Evolutionary conservation across 2,888 invertebrate genomes (phyloP), one percentile per base, ranked within the genome.

Genomic region (Macropis europaea): DNA sequence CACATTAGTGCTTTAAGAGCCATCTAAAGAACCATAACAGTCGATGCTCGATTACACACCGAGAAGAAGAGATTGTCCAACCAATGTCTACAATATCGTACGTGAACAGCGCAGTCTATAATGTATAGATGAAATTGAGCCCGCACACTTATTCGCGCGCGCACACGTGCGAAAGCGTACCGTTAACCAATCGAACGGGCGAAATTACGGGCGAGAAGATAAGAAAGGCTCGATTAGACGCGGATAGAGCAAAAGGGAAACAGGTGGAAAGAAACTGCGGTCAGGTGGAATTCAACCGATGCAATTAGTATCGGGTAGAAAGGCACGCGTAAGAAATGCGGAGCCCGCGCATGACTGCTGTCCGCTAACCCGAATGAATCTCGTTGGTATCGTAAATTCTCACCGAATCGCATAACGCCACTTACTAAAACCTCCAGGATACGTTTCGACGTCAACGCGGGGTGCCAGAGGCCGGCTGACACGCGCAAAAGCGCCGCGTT

Each of bases 221-320:
- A 57, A 63, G 70, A 63, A 64, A 61, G 43, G 59, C 38, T 32
- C 50, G 64, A 64, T 54, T 56, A 42, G 36, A 24, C 17, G 34
- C 7, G 40, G 30, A 15, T 3, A 13, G 26, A 17, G 28, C 11
- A 38, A 28, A 7, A n/a, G 19, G 15, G 36, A 38, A 43, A 60
- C 26, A 9, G 28, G 32, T 30, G 54, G 40, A 38, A 72, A 61
- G 40, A 56, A 47, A 61, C 62, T 56, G 62, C 64, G 64, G 64
- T 50, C 61, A 59, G 70, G 6, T 64, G 70, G 75, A 76, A 76
- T 74, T 66, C 75, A 64, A 24, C 30, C 53, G 66, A 50, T 45
- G 74, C 71, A 76, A 76, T 75, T 76, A 76, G 67, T 71, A 75
- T 60, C 67, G 60, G 57, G 34, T 67, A 54, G 67, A 68, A 68